Percentiles rank a stretch among this genome's conserved stretches.
Evolutionary conservation across 2,888 invertebrate species (phyloP).

Genomic region (Andrena praecox): DNA sequence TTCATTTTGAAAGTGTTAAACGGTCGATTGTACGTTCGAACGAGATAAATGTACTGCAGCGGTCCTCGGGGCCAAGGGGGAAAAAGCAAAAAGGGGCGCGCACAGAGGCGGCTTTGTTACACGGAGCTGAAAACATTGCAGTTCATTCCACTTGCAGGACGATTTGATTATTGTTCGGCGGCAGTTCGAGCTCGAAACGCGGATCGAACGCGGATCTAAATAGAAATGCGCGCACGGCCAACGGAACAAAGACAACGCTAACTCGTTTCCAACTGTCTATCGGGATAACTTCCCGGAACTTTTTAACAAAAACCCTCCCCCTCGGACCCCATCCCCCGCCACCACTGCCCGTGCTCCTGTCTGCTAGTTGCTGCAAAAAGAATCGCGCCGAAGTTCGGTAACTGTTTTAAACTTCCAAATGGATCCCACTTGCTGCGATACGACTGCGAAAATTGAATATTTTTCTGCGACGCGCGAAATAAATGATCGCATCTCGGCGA

Average conservation of each 20-base stretch:
- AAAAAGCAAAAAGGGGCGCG: not conserved
- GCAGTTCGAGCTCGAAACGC: not conserved
- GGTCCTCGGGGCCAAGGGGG: not conserved
- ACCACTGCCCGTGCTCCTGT: not conserved
- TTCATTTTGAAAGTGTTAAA: conserved; percentile 25
- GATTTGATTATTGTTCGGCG: conserved; percentile 48
- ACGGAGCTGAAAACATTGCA: conserved; percentile 20
- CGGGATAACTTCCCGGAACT: conserved; percentile 40
- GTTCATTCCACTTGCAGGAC: conserved; percentile 30
- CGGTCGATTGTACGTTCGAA: conserved; percentile 17
- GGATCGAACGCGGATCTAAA: conserved; percentile 35
- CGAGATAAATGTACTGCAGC: not conserved
- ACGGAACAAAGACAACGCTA: conserved; percentile 35
- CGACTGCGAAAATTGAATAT: conserved; percentile 45
- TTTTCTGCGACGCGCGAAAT: conserved; percentile 2
- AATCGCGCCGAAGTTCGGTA: not conserved
- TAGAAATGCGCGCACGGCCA: not conserved
- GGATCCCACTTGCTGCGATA: conserved; percentile 21
- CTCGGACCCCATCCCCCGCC: not conserved
- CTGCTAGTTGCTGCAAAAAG: conserved; percentile 20
- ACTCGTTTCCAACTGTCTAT: conserved; percentile 47
- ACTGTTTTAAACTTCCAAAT: conserved; percentile 49
- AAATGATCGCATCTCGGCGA: not conserved
- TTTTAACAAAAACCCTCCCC: conserved; percentile 21
- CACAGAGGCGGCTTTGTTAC: conserved; percentile 21